These are phyloP conservation scores for Nanorana parkeri DNA, from an alignment of 2,113 vertebrate species.

Conservation along the genomic window DNA sequence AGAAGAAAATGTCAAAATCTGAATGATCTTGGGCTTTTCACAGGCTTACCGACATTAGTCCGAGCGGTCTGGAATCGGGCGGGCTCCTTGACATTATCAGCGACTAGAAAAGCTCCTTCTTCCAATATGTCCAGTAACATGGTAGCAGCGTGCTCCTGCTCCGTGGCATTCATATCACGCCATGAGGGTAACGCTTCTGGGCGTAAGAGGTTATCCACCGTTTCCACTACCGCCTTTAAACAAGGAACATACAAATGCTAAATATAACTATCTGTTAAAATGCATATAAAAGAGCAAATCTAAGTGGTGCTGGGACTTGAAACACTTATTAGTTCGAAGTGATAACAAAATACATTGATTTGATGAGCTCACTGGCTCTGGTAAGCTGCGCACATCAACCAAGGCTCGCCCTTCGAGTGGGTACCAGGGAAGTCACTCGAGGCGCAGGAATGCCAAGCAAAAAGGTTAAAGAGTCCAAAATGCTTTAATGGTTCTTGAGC, in stretches of 20 bases:
- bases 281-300: too few relatives aligned
- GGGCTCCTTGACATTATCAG: conserved; percentile 90
- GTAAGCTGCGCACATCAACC: too few relatives aligned
- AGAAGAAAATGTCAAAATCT: not conserved
- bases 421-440: too few relatives aligned
- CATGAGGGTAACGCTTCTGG: conserved; percentile 86
- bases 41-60: conserved; percentile 83
- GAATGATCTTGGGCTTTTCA: not conserved
- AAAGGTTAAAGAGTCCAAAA: too few relatives aligned
- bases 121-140: conserved; percentile 91
- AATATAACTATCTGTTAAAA: not conserved
- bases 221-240: conserved; percentile 87
- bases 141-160: conserved; percentile 92
- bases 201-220: conserved; percentile 88
- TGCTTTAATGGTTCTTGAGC: too few relatives aligned
- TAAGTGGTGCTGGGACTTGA: too few relatives aligned
- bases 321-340: too few relatives aligned
- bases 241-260: not conserved
- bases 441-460: too few relatives aligned
- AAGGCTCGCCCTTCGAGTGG: too few relatives aligned
- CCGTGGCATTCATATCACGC: conserved; percentile 92
- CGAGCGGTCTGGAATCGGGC: conserved; percentile 82
- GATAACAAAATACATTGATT: too few relatives aligned
- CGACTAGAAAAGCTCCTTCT: conserved; percentile 90
- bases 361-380: too few relatives aligned